Evolutionary conservation across 2,797 vertebrate species (phyloP).

Genomic region (Schizopygopsis malacanthus): DNA sequence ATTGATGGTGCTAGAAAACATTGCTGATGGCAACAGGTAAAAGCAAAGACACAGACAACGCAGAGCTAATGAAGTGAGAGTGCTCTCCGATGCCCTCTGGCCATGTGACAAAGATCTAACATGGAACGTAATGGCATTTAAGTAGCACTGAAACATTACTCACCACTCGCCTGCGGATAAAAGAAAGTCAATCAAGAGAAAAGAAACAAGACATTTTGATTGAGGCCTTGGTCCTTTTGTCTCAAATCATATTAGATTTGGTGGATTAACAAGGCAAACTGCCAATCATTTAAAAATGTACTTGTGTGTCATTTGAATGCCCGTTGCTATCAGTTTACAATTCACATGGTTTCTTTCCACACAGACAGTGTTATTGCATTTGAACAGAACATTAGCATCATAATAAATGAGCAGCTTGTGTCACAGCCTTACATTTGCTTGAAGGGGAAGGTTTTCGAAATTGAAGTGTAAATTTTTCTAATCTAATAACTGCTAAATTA

Average conservation of each 20-base stretch:
- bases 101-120: slow-evolving; percentile 36
- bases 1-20: slow-evolving; percentile 54
- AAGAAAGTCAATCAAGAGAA: slow-evolving; percentile 29
- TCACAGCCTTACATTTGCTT: slow-evolving; percentile 60
- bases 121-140: slow-evolving; percentile 37
- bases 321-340: slow-evolving; percentile 32
- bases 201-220: slow-evolving; percentile 34
- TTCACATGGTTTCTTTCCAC: slow-evolving; percentile 41
- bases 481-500: slow-evolving; percentile 15
- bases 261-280: slow-evolving; percentile 15
- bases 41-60: slow-evolving; percentile 20
- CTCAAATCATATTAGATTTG: slow-evolving; percentile 36
- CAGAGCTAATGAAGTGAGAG: slow-evolving; percentile 46
- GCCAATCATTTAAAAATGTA: slow-evolving; percentile 28
- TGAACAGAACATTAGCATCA: slow-evolving; percentile 26
- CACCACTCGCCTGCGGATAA: slow-evolving; percentile 36
- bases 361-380: slow-evolving; percentile 35
- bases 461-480: slow-evolving; percentile 66
- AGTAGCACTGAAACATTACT: slow-evolving; percentile 53
- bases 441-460: slow-evolving; percentile 55
- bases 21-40: slow-evolving; percentile 45
- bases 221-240: slow-evolving; percentile 22
- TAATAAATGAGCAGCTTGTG: slow-evolving; percentile 45
- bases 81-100: slow-evolving; percentile 23
- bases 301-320: slow-evolving; percentile 6